phyloP scores from a whole-genome alignment of 2,797 vertebrate species.

The Momotus momota region DNA sequence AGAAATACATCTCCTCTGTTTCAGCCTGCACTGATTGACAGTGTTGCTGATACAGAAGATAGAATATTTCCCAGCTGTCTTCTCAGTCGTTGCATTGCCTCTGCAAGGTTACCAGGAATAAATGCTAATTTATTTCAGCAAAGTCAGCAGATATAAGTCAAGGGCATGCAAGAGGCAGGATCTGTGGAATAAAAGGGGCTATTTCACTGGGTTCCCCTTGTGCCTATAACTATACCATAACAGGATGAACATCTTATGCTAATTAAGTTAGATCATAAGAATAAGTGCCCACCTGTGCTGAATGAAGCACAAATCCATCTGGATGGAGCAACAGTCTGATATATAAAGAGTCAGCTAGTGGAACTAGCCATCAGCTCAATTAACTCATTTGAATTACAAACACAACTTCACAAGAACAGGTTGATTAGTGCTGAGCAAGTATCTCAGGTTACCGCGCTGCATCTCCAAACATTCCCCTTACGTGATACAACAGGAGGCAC shows the following conservation, averaged over 20 bases:
- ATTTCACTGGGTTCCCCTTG: constrained; percentile 42
- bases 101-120: constrained; percentile 58
- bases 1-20: neutral
- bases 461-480: neutral
- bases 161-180: constrained; percentile 56
- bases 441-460: neutral
- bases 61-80: constrained; percentile 47
- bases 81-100: constrained; percentile 23
- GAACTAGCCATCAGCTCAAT: constrained; percentile 37
- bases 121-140: constrained; percentile 59
- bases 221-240: constrained; percentile 48
- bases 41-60: neutral
- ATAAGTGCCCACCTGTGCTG: constrained; percentile 66
- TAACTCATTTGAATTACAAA: constrained; percentile 59
- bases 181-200: constrained; percentile 52
- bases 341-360: neutral
- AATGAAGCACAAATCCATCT: constrained; percentile 57
- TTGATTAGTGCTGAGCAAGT: constrained; percentile 48
- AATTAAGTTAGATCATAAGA: constrained; percentile 63
- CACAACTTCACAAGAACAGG: constrained; percentile 23
- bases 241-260: constrained; percentile 61
- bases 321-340: constrained; percentile 32
- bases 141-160: constrained; percentile 58
- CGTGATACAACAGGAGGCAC: neutral
- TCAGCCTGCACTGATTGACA: constrained; percentile 22